Evolutionary conservation across 30 jellyfish, hydroid and myxozoan species (phyloP), one percentile per base, ranked within the genome.

Genomic region (Aurelia aurita): DNA sequence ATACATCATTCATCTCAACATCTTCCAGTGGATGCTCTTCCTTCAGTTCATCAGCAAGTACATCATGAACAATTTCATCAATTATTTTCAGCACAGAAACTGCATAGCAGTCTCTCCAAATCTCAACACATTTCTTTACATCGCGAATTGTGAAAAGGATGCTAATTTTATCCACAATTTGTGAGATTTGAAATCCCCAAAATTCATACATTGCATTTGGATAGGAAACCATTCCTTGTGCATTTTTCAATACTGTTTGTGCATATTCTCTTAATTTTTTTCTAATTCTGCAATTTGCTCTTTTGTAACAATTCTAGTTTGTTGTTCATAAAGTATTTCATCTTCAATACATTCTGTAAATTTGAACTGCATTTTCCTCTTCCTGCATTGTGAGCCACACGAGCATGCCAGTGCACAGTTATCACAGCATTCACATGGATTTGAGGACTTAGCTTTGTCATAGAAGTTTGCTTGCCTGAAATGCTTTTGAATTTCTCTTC

Each of bases 111-210:
- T 64, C 76, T 64, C 76, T 64, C 76, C 76, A 64, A 64, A 64
- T 64, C 35, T 64, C 76, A 64, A 26, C 76, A 64, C 21, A 22
- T 64, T 64, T 64, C 55, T 64, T 64, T 22, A 64, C 76, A 64
- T 64, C 76, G 14, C 19, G 15, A 43, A n/a, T 43, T 6, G 76
- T 64, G 55, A 64, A 64, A 64, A 64, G 76, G 46, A 64, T 64
- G 76, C 44, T 22, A 43, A 64, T 64, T 19, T 64, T 64, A 64
- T 64, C 21, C 76, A 64, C 35, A 21, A 64, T 20, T 64, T 64
- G 76, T 64, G 76, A 64, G 21, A 64, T 64, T 64, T 64, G 76
- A 64, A 64, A 19, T 22, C 76, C 76, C 76, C 76, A 64, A 64
- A 64, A 64, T 64, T 64, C 76, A 22, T n/a, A 64, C 76, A 64